Evolutionary conservation across 2,113 vertebrate genomes (phyloP), one percentile per base, ranked within the genome.

Genomic region (Prochilodus magdalenae): DNA sequence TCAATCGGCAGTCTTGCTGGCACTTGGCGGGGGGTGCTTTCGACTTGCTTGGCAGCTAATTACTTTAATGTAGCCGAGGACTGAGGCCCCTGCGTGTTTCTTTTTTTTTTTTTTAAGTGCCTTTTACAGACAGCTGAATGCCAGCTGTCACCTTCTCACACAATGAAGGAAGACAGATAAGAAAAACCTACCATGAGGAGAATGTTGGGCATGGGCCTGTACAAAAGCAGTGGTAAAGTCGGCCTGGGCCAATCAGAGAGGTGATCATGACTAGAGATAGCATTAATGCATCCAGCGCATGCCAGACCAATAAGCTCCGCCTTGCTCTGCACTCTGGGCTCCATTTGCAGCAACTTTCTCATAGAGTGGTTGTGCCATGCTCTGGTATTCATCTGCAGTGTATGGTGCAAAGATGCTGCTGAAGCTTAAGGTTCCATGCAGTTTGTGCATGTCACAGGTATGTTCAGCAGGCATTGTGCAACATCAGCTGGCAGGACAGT

Each of bases 41-140:
- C 95, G 95, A 96, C 94, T 95, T 91, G 89, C 95, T 94, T 92
- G 93, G 95, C 96, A 97, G 96, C 97, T 99, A 99, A 99, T 99
- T 98, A 97, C 97, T 97, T 97, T 97, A 94, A 96, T 97, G 91
- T 95, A 91, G 89, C 95, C 87, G 95, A 92, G 93, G 94, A 96
- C 87, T 80, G 88, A 95, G 95, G 94, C 93, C 92, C 82, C 95
- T 92, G 94, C 93, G 84, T 95, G 91, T 60, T 60, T n/a, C 24
- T 59, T 24, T 59, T 55, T 55, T 18, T 73, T 94, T 95, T 92
- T 92, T 94, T 93, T 96, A 95, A 94, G 93, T 91, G 76, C 93
- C 94, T 93, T 93, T 94, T 93, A 94, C 93, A 95, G 95, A 95
- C 94, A 95, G 95, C 93, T 92, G 91, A 96, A 95, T 94, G 95